phyloP scores from a whole-genome alignment of 1,140 invertebrate genomes.

The Rhagoletis zephyria region DNA sequence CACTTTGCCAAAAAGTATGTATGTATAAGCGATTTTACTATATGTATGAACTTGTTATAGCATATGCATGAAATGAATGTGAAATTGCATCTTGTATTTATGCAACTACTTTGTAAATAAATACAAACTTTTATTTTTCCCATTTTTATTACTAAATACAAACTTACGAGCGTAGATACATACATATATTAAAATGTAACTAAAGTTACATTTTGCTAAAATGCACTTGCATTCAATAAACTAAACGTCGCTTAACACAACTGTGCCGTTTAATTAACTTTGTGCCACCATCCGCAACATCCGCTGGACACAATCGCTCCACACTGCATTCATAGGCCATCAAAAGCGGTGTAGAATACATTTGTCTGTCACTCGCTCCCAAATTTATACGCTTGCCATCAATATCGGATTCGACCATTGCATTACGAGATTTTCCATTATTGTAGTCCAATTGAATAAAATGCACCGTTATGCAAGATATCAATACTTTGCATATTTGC shows the following conservation, averaged over 20 bases:
- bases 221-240: not conserved
- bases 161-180: too few relatives aligned
- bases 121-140: too few relatives aligned
- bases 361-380: not conserved
- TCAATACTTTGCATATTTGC: slow-evolving; percentile 13
- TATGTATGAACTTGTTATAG: too few relatives aligned
- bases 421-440: not conserved
- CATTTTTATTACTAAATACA: too few relatives aligned
- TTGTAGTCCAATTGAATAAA: not conserved
- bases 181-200: too few relatives aligned
- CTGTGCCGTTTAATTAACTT: not conserved
- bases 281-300: not conserved
- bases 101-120: too few relatives aligned
- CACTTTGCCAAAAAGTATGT: too few relatives aligned
- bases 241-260: not conserved
- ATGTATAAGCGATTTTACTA: too few relatives aligned
- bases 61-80: too few relatives aligned
- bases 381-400: not conserved
- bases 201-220: too few relatives aligned
- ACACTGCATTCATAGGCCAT: not conserved
- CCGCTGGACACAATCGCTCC: not conserved
- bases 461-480: not conserved
- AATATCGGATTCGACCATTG: not conserved
- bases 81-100: too few relatives aligned
- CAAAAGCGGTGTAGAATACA: not conserved